Evolutionary conservation across 2,797 vertebrate species (phyloP).

Genomic region (Dicrostonyx torquatus): DNA sequence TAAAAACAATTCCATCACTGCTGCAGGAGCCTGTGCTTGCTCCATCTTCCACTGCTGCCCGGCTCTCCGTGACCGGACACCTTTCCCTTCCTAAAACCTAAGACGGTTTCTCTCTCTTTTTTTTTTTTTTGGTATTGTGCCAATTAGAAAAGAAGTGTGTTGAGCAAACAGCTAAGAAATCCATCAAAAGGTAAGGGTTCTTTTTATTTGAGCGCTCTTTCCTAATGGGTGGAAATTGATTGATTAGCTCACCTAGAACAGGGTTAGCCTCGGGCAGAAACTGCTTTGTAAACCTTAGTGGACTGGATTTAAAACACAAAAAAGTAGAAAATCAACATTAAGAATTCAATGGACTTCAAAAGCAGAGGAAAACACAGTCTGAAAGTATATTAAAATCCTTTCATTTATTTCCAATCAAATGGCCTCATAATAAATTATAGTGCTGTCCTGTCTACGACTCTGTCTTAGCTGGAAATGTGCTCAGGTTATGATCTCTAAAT

Average conservation of each 20-base stretch:
- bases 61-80: slow-evolving; percentile 61
- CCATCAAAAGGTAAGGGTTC: slow-evolving; percentile 76
- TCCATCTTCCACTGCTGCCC: slow-evolving; percentile 66
- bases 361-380: slow-evolving; percentile 64
- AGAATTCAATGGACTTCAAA: slow-evolving; percentile 73
- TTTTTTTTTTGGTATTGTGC: background rate
- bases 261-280: slow-evolving; percentile 70
- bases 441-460: slow-evolving; percentile 74
- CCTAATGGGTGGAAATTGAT: slow-evolving; percentile 56
- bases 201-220: slow-evolving; percentile 65
- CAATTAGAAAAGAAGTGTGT: slow-evolving; percentile 30
- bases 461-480: slow-evolving; percentile 78
- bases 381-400: slow-evolving; percentile 64
- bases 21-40: slow-evolving; percentile 74
- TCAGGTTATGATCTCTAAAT: slow-evolving; percentile 77
- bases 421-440: slow-evolving; percentile 75
- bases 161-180: slow-evolving; percentile 62
- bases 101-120: background rate
- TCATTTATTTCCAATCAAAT: slow-evolving; percentile 81
- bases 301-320: slow-evolving; percentile 66
- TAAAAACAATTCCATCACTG: slow-evolving; percentile 80
- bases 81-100: slow-evolving; percentile 72
- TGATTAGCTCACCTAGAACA: slow-evolving; percentile 79
- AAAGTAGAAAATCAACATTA: slow-evolving; percentile 61
- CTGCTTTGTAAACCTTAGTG: slow-evolving; percentile 66